A percentile compares a stretch with the other conserved stretches of the same genome.
phyloP scores from a whole-genome alignment of 2,113 vertebrate species.

The Tetrao urogallus region DNA sequence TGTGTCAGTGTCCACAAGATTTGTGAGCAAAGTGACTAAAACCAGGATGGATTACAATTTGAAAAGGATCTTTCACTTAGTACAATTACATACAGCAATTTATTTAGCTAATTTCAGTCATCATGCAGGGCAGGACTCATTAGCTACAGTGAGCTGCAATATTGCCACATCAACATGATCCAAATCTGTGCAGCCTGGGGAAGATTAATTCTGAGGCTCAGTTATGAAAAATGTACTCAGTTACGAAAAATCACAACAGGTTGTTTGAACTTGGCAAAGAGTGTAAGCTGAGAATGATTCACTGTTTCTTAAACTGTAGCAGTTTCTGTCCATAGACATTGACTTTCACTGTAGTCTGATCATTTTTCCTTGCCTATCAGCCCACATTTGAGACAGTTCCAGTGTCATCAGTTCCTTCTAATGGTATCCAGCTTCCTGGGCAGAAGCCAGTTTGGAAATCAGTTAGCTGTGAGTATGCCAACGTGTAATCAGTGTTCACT shows the following conservation, averaged over 20 bases:
- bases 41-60: not conserved
- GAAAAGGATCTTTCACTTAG: not conserved
- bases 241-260: not conserved
- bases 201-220: not conserved
- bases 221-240: not conserved
- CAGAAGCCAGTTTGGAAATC: conserved; percentile 70
- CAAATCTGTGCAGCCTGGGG: not conserved
- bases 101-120: conserved; percentile 31
- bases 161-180: not conserved
- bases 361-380: conserved; percentile 68
- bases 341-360: conserved; percentile 48
- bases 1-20: not conserved
- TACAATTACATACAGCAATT: not conserved
- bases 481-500: not conserved
- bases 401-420: conserved; percentile 73
- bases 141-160: not conserved
- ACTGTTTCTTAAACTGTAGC: conserved; percentile 35
- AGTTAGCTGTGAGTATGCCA: conserved; percentile 74
- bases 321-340: not conserved
- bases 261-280: not conserved
- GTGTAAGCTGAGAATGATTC: not conserved
- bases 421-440: conserved; percentile 72
- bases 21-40: not conserved
- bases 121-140: conserved; percentile 4
- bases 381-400: conserved; percentile 76